Evolutionary conservation across 1,140 invertebrate genomes (phyloP).

Genomic region (Cyrtorhinus lividipennis): DNA sequence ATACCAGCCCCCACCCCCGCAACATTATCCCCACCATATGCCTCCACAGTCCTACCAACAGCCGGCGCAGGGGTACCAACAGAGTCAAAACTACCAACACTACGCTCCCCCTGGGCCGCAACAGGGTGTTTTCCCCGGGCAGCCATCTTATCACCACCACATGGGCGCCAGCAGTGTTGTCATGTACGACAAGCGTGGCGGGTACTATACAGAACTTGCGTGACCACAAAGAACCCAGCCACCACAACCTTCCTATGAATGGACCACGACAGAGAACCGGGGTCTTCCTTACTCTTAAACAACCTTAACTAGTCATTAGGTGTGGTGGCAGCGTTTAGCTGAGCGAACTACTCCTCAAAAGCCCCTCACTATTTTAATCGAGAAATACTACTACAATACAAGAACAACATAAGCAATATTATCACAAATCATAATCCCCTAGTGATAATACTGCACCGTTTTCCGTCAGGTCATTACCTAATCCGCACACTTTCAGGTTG

Average conservation of each 20-base stretch:
- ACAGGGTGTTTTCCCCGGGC: neutral
- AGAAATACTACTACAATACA: too few species aligned
- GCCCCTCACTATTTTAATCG: too few species aligned
- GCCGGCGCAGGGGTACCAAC: neutral
- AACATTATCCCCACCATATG: neutral
- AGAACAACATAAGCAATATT: too few species aligned
- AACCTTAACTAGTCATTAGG: too few species aligned
- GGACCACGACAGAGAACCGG: neutral
- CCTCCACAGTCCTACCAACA: neutral
- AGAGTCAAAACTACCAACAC: neutral
- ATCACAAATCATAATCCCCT: too few species aligned
- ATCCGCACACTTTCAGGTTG: too few species aligned
- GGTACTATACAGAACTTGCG: slow-evolving; percentile 25
- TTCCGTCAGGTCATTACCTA: too few species aligned
- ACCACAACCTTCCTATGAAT: neutral
- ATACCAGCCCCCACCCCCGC: neutral
- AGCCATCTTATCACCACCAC: slow-evolving; percentile 14
- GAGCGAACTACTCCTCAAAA: too few species aligned
- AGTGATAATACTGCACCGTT: too few species aligned
- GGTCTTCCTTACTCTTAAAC: too few species aligned
- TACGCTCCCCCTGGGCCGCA: neutral
- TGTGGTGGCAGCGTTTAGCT: too few species aligned
- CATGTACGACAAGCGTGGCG: slow-evolving; percentile 22
- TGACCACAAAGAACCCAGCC: slow-evolving; percentile 19
- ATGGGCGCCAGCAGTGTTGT: slow-evolving; percentile 22